These are phyloP conservation scores for Trachurus trachurus DNA, from an alignment of 2,797 vertebrate genomes.

Conservation along the genomic window DNA sequence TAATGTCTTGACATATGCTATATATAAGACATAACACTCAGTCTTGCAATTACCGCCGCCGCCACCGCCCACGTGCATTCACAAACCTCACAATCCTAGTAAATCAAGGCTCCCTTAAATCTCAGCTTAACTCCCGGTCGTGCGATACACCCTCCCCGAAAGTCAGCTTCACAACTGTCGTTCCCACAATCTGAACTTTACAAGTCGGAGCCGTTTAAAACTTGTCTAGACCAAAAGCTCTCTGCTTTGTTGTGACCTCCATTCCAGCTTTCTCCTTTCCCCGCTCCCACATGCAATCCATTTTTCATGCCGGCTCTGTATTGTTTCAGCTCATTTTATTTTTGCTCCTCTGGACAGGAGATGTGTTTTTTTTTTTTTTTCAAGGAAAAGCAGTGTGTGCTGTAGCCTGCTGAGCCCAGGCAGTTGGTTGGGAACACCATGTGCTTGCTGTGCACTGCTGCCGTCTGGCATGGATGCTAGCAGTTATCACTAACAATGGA, in stretches of 20 bases:
- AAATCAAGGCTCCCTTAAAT: constrained; percentile 47
- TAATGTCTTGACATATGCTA: constrained; percentile 26
- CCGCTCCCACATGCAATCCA: constrained; percentile 51
- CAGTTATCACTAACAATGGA: constrained; percentile 36
- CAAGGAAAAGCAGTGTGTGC: constrained; percentile 44
- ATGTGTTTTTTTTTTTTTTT: constrained; percentile 31
- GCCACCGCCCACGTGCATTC: constrained; percentile 33
- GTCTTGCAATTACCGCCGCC: constrained; percentile 23
- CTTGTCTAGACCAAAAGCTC: constrained; percentile 32
- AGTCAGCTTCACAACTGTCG: constrained; percentile 33
- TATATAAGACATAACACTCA: constrained; percentile 36
- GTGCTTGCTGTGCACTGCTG: constrained; percentile 64
- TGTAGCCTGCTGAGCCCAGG: constrained; percentile 60
- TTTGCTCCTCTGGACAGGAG: constrained; percentile 49
- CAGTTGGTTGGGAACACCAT: constrained; percentile 63
- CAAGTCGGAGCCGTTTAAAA: constrained; percentile 38
- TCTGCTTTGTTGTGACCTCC: constrained; percentile 49
- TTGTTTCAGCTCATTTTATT: constrained; percentile 62
- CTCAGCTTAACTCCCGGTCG: constrained; percentile 28
- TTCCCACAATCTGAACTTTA: constrained; percentile 24
- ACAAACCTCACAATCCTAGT: constrained; percentile 21
- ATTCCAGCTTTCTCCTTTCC: constrained; percentile 38
- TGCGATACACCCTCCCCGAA: not conserved
- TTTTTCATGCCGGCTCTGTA: constrained; percentile 58
- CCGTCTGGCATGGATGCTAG: constrained; percentile 55